Percentiles rank a stretch among this genome's conserved stretches.
These are phyloP conservation scores for Noctua pronuba DNA, from an alignment of 2,888 invertebrate genomes.

Conservation along the genomic window DNA sequence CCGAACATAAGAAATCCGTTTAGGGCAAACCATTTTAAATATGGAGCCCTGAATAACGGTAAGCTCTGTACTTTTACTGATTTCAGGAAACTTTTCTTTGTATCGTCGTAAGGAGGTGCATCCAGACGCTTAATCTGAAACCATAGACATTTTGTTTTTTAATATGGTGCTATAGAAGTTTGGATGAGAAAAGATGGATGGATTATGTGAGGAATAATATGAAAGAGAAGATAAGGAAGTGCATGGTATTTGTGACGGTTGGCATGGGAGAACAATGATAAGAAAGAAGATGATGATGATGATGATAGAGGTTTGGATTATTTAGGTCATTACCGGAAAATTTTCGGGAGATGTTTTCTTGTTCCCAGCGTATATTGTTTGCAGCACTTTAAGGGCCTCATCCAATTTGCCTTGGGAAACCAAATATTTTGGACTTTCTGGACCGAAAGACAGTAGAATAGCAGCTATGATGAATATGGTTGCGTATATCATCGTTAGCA, in stretches of 20 bases:
- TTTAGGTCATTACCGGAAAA: slow-evolving; percentile 83
- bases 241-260: background rate
- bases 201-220: background rate
- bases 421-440: slow-evolving; percentile 95
- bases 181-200: background rate
- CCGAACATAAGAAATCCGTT: slow-evolving; percentile 91
- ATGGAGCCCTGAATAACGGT: slow-evolving; percentile 89
- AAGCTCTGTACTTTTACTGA: slow-evolving; percentile 89
- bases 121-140: slow-evolving; percentile 81
- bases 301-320: background rate
- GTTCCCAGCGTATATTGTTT: slow-evolving; percentile 90
- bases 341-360: slow-evolving; percentile 81
- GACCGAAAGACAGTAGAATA: slow-evolving; percentile 89
- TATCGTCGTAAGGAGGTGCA: slow-evolving; percentile 66
- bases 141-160: slow-evolving; percentile 1
- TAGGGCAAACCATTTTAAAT: slow-evolving; percentile 88
- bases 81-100: slow-evolving; percentile 75
- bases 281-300: background rate
- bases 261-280: background rate
- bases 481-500: slow-evolving; percentile 92
- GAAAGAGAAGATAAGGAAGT: background rate
- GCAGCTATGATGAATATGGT: slow-evolving; percentile 91
- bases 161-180: background rate
- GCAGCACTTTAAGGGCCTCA: slow-evolving; percentile 91
- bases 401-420: slow-evolving; percentile 91